Percentiles rank a stretch among this genome's conserved stretches.
Evolutionary conservation across 2,888 invertebrate genomes (phyloP).

Genomic region (Plutella xylostella): DNA sequence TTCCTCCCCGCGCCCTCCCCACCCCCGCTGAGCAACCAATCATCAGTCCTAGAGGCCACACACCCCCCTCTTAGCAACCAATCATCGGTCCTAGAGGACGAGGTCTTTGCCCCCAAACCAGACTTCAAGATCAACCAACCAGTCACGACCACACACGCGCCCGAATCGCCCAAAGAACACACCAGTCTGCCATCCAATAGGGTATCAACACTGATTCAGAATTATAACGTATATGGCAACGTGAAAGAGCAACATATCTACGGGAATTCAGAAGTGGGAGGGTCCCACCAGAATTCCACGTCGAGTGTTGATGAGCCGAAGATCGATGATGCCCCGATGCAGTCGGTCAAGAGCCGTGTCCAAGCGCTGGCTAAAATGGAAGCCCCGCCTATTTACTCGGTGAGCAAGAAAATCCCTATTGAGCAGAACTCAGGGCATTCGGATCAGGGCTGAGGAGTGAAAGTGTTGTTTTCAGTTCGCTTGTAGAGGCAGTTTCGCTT

Average conservation of each 20-base stretch:
- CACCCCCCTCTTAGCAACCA: conserved; percentile 40
- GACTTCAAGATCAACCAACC: conserved; percentile 64
- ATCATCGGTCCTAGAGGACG: conserved; percentile 41
- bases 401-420: conserved; percentile 54
- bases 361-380: conserved; percentile 54
- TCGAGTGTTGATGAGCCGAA: conserved; percentile 37
- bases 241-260: conserved; percentile 56
- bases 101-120: conserved; percentile 36
- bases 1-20: conserved; percentile 19
- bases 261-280: conserved; percentile 46
- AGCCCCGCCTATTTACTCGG: conserved; percentile 52
- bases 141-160: conserved; percentile 42
- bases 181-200: conserved; percentile 55
- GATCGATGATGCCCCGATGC: conserved; percentile 47
- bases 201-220: conserved; percentile 58
- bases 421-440: conserved; percentile 40
- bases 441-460: conserved; percentile 44
- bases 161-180: conserved; percentile 44
- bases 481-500: conserved; percentile 40
- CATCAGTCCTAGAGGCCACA: too few species aligned
- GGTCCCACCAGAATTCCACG: conserved; percentile 35
- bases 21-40: not conserved
- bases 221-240: conserved; percentile 59
- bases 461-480: conserved; percentile 24
- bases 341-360: conserved; percentile 54